A percentile compares a stretch with the other conserved stretches of the same genome.
These are phyloP conservation scores for Jordanella pulchra DNA, from an alignment of 2,797 vertebrate species.

Conservation along the genomic window DNA sequence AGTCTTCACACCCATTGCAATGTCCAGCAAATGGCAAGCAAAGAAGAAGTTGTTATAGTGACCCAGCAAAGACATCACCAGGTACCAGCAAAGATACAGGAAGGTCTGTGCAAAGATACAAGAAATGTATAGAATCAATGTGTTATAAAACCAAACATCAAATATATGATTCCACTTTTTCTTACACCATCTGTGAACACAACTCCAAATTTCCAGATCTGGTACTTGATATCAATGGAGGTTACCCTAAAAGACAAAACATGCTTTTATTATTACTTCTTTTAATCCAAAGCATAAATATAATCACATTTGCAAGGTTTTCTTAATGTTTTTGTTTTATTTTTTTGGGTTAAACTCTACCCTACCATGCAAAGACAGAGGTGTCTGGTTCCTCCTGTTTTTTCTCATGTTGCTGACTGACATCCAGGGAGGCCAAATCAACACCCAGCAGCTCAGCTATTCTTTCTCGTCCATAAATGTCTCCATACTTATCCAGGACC, in stretches of 20 bases:
- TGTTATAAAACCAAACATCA: too few relatives aligned
- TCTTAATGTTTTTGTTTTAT: too few relatives aligned
- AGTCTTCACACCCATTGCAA: constrained; percentile 95
- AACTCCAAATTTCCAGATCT: constrained; percentile 96
- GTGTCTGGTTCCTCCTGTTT: constrained; percentile 84
- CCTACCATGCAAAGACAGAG: constrained; percentile 87
- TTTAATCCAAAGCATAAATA: neutral
- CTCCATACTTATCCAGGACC: constrained; percentile 94
- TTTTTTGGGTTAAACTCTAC: neutral
- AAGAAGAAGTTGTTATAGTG: constrained; percentile 98
- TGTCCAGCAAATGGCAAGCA: constrained; percentile 93
- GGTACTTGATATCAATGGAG: constrained; percentile 91
- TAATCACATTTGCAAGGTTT: too few relatives aligned
- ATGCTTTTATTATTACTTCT: neutral
- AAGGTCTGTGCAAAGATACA: constrained; percentile 81
- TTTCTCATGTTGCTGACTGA: constrained; percentile 89
- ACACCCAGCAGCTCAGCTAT: constrained; percentile 93
- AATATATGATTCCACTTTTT: constrained; percentile 1
- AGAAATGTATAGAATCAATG: neutral
- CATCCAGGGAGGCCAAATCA: constrained; percentile 89
- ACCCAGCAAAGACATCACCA: constrained; percentile 91
- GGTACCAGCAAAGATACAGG: constrained; percentile 94
- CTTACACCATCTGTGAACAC: constrained; percentile 95
- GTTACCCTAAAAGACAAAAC: constrained; percentile 78
- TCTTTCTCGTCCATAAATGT: constrained; percentile 92